Evolutionary conservation across 2,888 invertebrate species (phyloP).

Genomic region (Drosophila koepferae): DNA sequence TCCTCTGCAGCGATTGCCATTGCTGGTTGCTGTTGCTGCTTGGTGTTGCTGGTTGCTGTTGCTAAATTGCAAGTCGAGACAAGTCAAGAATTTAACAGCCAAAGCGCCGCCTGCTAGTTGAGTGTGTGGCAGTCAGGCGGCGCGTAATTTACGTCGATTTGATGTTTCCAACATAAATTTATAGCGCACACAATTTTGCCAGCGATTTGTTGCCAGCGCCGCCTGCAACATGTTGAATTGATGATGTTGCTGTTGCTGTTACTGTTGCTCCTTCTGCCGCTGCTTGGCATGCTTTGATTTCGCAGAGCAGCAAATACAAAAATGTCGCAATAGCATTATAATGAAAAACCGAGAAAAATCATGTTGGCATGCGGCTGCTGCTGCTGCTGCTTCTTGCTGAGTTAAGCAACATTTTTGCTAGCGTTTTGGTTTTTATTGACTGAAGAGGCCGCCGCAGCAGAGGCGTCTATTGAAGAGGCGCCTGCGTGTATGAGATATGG

Average conservation of each 20-base stretch:
- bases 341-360: conserved; percentile 76
- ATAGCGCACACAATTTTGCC: conserved; percentile 76
- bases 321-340: conserved; percentile 77
- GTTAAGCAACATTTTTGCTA: conserved; percentile 65
- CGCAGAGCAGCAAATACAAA: conserved; percentile 71
- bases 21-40: conserved; percentile 33
- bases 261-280: conserved; percentile 34
- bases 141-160: conserved; percentile 80
- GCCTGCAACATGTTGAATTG: conserved; percentile 61
- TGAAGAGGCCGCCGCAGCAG: conserved; percentile 72
- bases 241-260: conserved; percentile 56
- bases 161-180: conserved; percentile 79
- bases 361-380: conserved; percentile 68
- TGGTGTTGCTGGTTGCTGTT: conserved; percentile 39
- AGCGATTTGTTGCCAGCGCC: conserved; percentile 74
- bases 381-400: conserved; percentile 27
- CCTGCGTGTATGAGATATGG: conserved; percentile 71
- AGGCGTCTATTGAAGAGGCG: conserved; percentile 64
- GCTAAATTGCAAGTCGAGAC: conserved; percentile 60
- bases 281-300: conserved; percentile 64
- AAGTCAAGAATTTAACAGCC: conserved; percentile 77
- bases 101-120: conserved; percentile 70
- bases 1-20: conserved; percentile 50
- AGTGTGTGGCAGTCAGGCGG: conserved; percentile 56
- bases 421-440: conserved; percentile 72